A percentile compares a stretch with the other conserved stretches of the same genome.
phyloP scores from a whole-genome alignment of 2,113 vertebrate genomes.

The Cacatua alba region DNA sequence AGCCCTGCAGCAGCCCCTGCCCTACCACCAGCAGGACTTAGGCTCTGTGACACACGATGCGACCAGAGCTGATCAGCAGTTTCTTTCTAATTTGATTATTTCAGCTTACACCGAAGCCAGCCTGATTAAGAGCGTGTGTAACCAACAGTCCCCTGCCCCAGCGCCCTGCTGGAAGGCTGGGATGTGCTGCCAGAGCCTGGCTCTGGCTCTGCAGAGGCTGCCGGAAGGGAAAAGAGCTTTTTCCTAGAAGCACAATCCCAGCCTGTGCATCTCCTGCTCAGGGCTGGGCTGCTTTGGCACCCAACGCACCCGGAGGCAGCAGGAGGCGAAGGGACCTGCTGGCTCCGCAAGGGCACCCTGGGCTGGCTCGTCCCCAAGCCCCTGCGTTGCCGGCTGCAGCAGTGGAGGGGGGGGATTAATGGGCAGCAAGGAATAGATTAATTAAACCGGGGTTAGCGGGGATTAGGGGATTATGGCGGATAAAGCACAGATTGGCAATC shows the following conservation, averaged over 20 bases:
- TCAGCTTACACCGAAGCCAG: background rate
- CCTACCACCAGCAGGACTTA: background rate
- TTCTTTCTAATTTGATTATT: slow-evolving; percentile 63
- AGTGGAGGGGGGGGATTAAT: background rate
- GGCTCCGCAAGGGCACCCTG: background rate
- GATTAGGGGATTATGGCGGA: too few species aligned
- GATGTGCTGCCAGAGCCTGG: background rate
- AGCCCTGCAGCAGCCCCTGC: background rate
- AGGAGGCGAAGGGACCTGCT: background rate
- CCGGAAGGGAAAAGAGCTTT: background rate
- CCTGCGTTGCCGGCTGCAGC: background rate
- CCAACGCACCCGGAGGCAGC: background rate
- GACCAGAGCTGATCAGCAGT: slow-evolving; percentile 29
- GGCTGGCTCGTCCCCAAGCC: background rate
- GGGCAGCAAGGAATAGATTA: background rate
- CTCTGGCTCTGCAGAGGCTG: background rate
- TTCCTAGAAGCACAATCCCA: background rate
- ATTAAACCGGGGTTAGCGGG: too few species aligned
- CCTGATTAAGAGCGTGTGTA: background rate
- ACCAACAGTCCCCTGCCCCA: background rate
- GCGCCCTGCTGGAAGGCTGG: background rate
- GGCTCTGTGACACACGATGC: background rate
- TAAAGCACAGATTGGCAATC: too few species aligned
- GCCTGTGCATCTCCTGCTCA: rapidly evolving
- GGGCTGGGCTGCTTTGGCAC: background rate